phyloP scores from a whole-genome alignment of 2,113 vertebrate genomes.

The Xiphophorus hellerii region DNA sequence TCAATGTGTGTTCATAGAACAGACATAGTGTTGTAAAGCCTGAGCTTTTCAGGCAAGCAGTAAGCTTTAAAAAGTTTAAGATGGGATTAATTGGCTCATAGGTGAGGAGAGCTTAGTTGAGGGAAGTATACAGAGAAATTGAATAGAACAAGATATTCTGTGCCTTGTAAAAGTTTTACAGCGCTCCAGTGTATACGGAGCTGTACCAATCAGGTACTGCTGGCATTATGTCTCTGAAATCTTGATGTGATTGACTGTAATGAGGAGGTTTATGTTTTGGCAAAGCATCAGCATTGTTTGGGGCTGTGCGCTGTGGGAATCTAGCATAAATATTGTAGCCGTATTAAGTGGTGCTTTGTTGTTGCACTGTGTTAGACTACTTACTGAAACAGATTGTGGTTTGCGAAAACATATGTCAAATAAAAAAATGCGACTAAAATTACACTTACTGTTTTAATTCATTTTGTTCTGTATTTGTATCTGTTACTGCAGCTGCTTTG shows the following conservation, averaged over 20 bases:
- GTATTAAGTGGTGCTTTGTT: constrained; percentile 8
- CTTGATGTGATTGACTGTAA: not conserved
- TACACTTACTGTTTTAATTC: not conserved
- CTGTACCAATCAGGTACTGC: not conserved
- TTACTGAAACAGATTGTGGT: not conserved
- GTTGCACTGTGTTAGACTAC: constrained; percentile 19
- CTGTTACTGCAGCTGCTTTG: not conserved
- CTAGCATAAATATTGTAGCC: constrained; percentile 21
- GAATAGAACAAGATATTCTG: not conserved
- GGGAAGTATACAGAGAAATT: not conserved
- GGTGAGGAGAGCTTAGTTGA: not conserved
- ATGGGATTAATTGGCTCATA: not conserved
- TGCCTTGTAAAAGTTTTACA: not conserved
- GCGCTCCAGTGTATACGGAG: not conserved
- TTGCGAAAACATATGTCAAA: constrained; percentile 11
- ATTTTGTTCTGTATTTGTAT: not conserved
- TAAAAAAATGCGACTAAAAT: constrained; percentile 25
- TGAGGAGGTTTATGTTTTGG: constrained; percentile 24
- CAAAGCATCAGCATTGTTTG: constrained; percentile 18
- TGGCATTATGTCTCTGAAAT: not conserved
- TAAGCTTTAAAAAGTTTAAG: not conserved
- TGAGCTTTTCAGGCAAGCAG: not conserved
- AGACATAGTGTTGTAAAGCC: not conserved
- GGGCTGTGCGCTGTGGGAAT: constrained; percentile 9
- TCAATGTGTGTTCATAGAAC: no score